Evolutionary conservation across 2,888 invertebrate genomes (phyloP).

Genomic region (Falcaria lacertinaria): DNA sequence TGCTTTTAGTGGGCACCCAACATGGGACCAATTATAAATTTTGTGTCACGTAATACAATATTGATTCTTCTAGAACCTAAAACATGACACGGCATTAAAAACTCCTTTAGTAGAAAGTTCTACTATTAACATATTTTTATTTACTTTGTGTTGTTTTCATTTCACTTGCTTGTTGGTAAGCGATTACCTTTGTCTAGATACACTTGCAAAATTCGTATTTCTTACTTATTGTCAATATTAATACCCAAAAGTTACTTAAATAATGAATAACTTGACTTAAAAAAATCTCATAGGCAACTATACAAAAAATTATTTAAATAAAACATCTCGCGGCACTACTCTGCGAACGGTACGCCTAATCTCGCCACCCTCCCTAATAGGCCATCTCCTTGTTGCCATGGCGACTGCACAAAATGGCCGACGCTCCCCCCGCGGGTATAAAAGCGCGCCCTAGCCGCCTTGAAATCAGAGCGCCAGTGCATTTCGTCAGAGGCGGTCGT

Average conservation of each 20-base stretch:
- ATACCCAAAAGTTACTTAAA: too few species aligned
- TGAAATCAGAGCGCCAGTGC: conserved; percentile 68
- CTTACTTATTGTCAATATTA: too few species aligned
- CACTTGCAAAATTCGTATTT: too few species aligned
- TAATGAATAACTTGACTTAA: too few species aligned
- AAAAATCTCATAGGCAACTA: conserved; percentile 5
- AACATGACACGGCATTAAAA: too few species aligned
- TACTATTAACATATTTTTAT: too few species aligned
- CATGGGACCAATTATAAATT: background rate
- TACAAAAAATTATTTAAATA: conserved; percentile 22
- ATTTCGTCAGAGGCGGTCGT: conserved; percentile 33
- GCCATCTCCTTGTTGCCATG: conserved; percentile 75
- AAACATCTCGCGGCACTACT: conserved; percentile 22
- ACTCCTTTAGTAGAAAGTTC: too few species aligned
- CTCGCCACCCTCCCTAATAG: conserved; percentile 78
- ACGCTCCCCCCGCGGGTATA: conserved; percentile 56
- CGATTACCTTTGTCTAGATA: too few species aligned
- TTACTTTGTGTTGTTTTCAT: too few species aligned
- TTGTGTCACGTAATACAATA: too few species aligned
- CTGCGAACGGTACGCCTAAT: conserved; percentile 69
- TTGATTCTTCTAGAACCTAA: too few species aligned
- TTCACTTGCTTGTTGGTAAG: too few species aligned
- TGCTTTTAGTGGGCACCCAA: conserved; percentile 13
- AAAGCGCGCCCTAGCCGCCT: conserved; percentile 49
- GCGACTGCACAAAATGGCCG: conserved; percentile 73